Evolutionary conservation across 2,888 invertebrate species (phyloP).

Genomic region (Serrognathus titanus): DNA sequence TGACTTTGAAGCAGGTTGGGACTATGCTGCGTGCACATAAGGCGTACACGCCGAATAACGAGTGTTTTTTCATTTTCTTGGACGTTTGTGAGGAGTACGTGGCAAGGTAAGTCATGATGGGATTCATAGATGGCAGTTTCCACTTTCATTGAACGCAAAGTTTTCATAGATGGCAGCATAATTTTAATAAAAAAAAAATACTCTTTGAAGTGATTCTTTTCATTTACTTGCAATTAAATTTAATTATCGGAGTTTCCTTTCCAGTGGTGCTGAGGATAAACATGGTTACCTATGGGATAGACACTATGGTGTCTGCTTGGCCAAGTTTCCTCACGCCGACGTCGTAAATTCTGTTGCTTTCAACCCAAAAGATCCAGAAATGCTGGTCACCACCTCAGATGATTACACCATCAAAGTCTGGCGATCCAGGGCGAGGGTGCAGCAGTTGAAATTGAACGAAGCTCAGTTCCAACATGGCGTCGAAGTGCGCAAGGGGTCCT

Average conservation of each 20-base stretch:
- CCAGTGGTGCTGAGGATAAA: slow-evolving; percentile 80
- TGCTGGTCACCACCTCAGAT: slow-evolving; percentile 80
- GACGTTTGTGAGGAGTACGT: slow-evolving; percentile 80
- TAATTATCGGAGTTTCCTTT: slow-evolving; percentile 28
- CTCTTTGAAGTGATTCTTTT: too few species aligned
- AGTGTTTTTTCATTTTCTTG: slow-evolving; percentile 82
- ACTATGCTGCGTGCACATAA: slow-evolving; percentile 75
- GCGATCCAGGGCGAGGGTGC: slow-evolving; percentile 51
- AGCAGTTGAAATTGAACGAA: slow-evolving; percentile 47
- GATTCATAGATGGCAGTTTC: not conserved
- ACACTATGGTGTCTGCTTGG: slow-evolving; percentile 74
- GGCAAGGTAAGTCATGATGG: slow-evolving; percentile 60
- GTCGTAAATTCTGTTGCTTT: slow-evolving; percentile 85
- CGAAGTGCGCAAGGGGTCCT: slow-evolving; percentile 36
- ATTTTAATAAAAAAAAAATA: too few species aligned
- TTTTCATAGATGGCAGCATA: too few species aligned
- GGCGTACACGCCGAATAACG: slow-evolving; percentile 79
- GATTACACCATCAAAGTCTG: slow-evolving; percentile 72
- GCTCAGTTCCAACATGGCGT: slow-evolving; percentile 47
- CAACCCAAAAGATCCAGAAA: slow-evolving; percentile 74
- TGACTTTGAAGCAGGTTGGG: slow-evolving; percentile 70
- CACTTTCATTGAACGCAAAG: too few species aligned
- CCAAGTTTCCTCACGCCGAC: slow-evolving; percentile 71
- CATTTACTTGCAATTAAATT: not conserved
- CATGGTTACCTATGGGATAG: slow-evolving; percentile 83